Percentiles rank a stretch among this genome's conserved stretches.
Evolutionary conservation across 2,888 invertebrate species (phyloP).

Genomic region (Elegia similella): DNA sequence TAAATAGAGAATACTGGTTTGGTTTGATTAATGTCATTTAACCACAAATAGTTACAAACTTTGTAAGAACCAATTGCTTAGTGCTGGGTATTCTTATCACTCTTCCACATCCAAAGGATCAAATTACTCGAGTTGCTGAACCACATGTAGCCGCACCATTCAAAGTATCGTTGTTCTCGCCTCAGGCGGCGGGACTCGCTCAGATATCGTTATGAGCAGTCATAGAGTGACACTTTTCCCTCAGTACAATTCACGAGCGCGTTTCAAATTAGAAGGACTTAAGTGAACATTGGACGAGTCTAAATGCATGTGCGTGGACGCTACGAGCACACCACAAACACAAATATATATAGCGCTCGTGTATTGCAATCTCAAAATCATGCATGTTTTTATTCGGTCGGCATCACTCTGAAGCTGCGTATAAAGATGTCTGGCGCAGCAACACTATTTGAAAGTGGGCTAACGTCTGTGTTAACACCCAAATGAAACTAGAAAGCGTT

Average conservation of each 20-base stretch:
- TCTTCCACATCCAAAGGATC: conserved; percentile 75
- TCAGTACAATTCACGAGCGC: conserved; percentile 2
- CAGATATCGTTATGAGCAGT: background rate
- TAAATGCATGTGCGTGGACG: background rate
- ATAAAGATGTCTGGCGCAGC: conserved; percentile 22
- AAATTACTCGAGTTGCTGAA: conserved; percentile 55
- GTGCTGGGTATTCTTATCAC: conserved; percentile 55
- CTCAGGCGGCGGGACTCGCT: background rate
- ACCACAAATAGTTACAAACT: too few species aligned
- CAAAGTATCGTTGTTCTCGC: conserved; percentile 28
- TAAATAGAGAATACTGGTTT: too few species aligned
- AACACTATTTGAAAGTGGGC: conserved; percentile 49
- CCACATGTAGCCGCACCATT: conserved; percentile 69
- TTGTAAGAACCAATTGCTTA: conserved; percentile 41
- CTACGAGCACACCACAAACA: background rate
- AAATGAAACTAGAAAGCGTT: conserved; percentile 67
- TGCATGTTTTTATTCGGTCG: conserved; percentile 20
- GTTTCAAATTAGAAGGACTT: background rate
- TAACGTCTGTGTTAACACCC: conserved; percentile 68
- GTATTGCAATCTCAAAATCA: conserved; percentile 4
- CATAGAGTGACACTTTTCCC: background rate
- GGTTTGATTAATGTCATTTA: too few species aligned
- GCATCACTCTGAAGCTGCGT: background rate
- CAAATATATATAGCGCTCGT: background rate
- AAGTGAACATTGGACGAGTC: background rate